Conservation (phyloP, 2,113 vertebrate genomes). For the Oncorhynchus mykiss region DNA sequence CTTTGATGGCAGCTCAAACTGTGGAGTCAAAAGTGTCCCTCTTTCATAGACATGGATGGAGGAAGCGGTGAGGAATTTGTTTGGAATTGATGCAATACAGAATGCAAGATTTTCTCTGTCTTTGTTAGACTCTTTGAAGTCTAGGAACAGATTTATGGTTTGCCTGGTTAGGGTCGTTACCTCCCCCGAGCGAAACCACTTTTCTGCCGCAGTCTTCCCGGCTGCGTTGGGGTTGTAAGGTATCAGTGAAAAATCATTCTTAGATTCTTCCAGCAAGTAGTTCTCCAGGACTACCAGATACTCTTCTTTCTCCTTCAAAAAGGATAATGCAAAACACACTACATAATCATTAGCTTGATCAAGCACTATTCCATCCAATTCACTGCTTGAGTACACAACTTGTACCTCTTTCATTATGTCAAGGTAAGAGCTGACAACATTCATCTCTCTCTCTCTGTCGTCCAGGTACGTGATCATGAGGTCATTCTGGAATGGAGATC, state of each 20-base stretch:
- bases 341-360: conserved; percentile 29
- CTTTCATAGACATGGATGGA: conserved; percentile 43
- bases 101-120: conserved; percentile 19
- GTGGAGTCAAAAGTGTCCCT: conserved; percentile 12
- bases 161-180: conserved; percentile 10
- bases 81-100: conserved; percentile 34
- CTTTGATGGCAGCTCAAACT: conserved; percentile 40
- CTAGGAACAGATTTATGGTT: conserved; percentile 32
- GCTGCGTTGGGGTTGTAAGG: conserved; percentile 1
- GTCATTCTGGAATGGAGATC: conserved; percentile 32
- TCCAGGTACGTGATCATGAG: conserved; percentile 17
- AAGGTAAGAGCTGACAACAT: conserved; percentile 31
- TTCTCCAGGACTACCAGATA: conserved; percentile 25
- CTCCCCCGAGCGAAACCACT: conserved; percentile 29
- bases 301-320: conserved; percentile 8
- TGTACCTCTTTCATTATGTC: conserved; percentile 27
- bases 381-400: conserved; percentile 24
- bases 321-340: conserved; percentile 29
- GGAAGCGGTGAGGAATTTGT: conserved; percentile 11
- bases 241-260: no score
- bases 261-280: conserved; percentile 13
- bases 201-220: background rate
- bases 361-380: conserved; percentile 27
- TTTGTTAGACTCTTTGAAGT: conserved; percentile 38
- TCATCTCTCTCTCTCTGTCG: conserved; percentile 37